Percentiles rank a stretch among this genome's conserved stretches.
Evolutionary conservation across 2,113 vertebrate genomes (phyloP).

Genomic region (Silurus meridionalis): DNA sequence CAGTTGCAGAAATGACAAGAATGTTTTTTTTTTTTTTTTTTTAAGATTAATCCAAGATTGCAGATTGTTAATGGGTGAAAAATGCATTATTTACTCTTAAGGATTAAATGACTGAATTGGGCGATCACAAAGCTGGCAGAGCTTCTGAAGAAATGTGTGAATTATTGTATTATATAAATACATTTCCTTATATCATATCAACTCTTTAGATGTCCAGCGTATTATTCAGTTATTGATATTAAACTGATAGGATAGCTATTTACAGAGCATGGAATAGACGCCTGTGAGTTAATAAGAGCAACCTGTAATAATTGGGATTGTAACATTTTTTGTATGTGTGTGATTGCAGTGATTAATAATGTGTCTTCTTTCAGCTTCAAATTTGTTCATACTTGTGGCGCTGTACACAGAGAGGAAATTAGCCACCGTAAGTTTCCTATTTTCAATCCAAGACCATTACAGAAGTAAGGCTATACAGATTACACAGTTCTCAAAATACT

Average conservation of each 20-base stretch:
- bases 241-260: neutral
- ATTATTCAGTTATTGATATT: neutral
- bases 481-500: neutral
- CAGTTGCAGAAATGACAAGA: neutral
- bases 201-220: neutral
- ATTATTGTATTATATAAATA: neutral
- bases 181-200: neutral
- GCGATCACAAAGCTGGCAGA: neutral
- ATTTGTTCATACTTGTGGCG: slow-evolving; percentile 76
- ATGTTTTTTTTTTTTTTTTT: neutral
- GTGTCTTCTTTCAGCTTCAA: slow-evolving; percentile 73
- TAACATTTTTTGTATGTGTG: neutral
- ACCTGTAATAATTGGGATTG: neutral
- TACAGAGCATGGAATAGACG: neutral
- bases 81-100: neutral
- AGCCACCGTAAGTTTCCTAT: slow-evolving; percentile 75
- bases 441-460: neutral
- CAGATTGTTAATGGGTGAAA: neutral
- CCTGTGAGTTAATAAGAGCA: neutral
- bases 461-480: neutral
- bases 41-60: neutral
- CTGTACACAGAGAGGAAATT: slow-evolving; percentile 82
- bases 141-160: neutral
- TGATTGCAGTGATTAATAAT: neutral
- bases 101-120: neutral